Conservation (phyloP, 2,888 invertebrate species). For the Limenitis camilla region DNA sequence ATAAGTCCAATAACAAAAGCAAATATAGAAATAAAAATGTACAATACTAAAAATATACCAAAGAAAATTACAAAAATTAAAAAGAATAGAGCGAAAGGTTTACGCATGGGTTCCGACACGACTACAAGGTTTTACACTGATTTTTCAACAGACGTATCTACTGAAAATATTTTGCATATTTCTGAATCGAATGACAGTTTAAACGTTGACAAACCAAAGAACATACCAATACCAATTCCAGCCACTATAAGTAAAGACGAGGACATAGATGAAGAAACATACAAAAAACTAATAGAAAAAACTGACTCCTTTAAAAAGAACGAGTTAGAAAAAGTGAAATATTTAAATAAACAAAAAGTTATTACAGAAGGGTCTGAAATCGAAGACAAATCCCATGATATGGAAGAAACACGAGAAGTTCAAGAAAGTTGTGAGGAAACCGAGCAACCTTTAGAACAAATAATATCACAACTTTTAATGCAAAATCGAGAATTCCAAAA, state of each 20-base stretch:
- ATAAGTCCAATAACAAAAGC: conserved; percentile 35
- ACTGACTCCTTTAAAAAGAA: conserved; percentile 73
- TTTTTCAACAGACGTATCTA: conserved; percentile 76
- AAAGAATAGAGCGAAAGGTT: conserved; percentile 76
- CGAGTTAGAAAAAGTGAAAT: conserved; percentile 67
- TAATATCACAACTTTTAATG: conserved; percentile 87
- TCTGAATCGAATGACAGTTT: conserved; percentile 79
- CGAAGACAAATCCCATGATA: conserved; percentile 48
- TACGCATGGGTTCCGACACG: conserved; percentile 63
- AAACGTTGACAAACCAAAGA: conserved; percentile 55
- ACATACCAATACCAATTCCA: conserved; percentile 34
- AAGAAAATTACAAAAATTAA: conserved; percentile 82
- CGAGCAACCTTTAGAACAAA: conserved; percentile 80
- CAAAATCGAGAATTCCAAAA: conserved; percentile 88
- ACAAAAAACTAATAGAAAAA: conserved; percentile 66
- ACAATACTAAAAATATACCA: conserved; percentile 80
- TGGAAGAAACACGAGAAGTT: conserved; percentile 33
- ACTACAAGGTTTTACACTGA: conserved; percentile 81
- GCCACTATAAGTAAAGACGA: conserved; percentile 58
- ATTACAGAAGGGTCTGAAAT: conserved; percentile 61
- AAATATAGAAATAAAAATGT: conserved; percentile 75
- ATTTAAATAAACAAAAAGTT: conserved; percentile 65
- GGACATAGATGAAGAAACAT: conserved; percentile 66
- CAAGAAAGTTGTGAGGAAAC: conserved; percentile 49
- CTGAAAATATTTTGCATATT: conserved; percentile 76